A percentile compares a stretch with the other conserved stretches of the same genome.
Conservation (phyloP, 1,140 invertebrate species). For the Drosophila asahinai region DNA sequence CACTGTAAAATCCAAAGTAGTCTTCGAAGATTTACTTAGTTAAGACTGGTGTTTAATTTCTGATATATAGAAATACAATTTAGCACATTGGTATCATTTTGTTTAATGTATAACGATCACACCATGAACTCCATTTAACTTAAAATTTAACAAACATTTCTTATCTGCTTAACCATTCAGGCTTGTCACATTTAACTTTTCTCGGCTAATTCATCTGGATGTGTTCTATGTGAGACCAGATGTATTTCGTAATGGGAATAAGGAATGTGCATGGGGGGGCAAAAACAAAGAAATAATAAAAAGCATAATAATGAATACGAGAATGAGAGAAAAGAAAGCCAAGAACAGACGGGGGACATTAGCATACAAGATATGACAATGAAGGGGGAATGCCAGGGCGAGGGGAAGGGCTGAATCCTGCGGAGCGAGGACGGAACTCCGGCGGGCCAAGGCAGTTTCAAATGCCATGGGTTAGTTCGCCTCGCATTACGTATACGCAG, state of each 20-base stretch:
- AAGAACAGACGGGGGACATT: slow-evolving; percentile 34
- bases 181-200: slow-evolving; percentile 4
- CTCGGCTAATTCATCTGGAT: slow-evolving; percentile 27
- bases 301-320: slow-evolving; percentile 46
- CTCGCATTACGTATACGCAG: slow-evolving; percentile 55
- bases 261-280: slow-evolving; percentile 11
- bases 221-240: slow-evolving; percentile 18
- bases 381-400: slow-evolving; percentile 13
- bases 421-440: slow-evolving; percentile 1
- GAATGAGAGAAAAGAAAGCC: slow-evolving; percentile 21
- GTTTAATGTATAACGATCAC: neutral
- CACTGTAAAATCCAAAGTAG: neutral
- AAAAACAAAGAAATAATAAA: slow-evolving; percentile 50
- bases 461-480: slow-evolving; percentile 41
- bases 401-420: neutral
- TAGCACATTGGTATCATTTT: neutral
- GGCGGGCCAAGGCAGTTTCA: slow-evolving; percentile 37
- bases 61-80: too few species aligned
- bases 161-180: slow-evolving; percentile 4
- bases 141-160: neutral
- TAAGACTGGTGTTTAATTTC: too few species aligned
- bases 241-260: slow-evolving; percentile 21
- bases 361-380: slow-evolving; percentile 44
- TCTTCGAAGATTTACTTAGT: too few species aligned
- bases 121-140: too few species aligned